Conservation (phyloP, 2,888 invertebrate species). For the Dorcus hopei region DNA sequence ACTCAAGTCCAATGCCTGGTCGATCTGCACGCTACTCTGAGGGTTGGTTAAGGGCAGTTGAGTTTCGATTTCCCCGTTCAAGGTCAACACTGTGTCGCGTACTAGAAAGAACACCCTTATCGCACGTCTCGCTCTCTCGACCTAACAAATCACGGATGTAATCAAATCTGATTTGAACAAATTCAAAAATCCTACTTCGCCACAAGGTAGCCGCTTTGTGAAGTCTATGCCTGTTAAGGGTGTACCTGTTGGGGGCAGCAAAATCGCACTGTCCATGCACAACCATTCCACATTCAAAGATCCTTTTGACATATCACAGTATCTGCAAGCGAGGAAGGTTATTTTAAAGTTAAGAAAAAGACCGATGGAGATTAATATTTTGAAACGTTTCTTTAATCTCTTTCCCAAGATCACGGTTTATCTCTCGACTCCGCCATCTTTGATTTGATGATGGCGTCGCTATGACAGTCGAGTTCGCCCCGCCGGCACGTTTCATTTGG, state of each 20-base stretch:
- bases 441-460: too few relatives aligned
- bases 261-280: slow-evolving; percentile 93
- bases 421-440: too few relatives aligned
- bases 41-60: slow-evolving; percentile 88
- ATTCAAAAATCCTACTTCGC: slow-evolving; percentile 70
- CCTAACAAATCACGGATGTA: slow-evolving; percentile 52
- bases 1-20: slow-evolving; percentile 96
- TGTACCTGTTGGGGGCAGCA: slow-evolving; percentile 92
- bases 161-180: not conserved
- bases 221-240: slow-evolving; percentile 95
- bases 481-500: too few relatives aligned
- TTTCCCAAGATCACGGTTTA: too few relatives aligned
- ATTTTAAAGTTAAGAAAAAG: not conserved
- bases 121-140: slow-evolving; percentile 81
- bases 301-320: slow-evolving; percentile 85
- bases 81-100: slow-evolving; percentile 72
- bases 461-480: too few relatives aligned
- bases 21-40: slow-evolving; percentile 84
- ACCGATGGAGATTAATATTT: not conserved
- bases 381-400: too few relatives aligned
- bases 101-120: slow-evolving; percentile 92
- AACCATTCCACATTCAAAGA: slow-evolving; percentile 90
- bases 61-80: slow-evolving; percentile 79
- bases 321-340: slow-evolving; percentile 48
- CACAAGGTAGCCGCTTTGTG: slow-evolving; percentile 90